Conservation (phyloP, 2,797 vertebrate species). For the Micromesistius poutassou region DNA sequence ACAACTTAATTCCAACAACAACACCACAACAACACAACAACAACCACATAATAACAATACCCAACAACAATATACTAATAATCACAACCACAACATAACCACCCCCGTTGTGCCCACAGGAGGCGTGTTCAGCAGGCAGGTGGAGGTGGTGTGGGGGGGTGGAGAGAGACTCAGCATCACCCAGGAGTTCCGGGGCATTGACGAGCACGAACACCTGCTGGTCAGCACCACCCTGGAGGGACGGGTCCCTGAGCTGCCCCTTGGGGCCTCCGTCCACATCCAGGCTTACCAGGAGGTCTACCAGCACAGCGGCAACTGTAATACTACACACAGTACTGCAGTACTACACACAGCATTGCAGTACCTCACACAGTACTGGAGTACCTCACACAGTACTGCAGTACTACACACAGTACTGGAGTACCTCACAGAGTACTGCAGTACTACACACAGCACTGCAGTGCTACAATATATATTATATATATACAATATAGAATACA, state of each 20-base stretch:
- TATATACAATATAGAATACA: too few species aligned
- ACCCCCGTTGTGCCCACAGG: conserved; percentile 61
- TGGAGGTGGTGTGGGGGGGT: conserved; percentile 83
- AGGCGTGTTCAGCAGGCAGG: conserved; percentile 82
- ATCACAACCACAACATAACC: background rate
- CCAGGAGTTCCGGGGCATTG: conserved; percentile 85
- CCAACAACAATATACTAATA: background rate
- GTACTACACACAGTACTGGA: background rate
- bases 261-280: conserved; percentile 78
- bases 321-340: conserved; percentile 24
- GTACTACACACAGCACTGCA: background rate
- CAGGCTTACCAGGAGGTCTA: conserved; percentile 86
- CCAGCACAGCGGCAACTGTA: conserved; percentile 80
- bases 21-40: background rate
- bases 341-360: background rate
- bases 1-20: too few species aligned
- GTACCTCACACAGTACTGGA: conserved; percentile 57
- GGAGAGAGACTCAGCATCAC: conserved; percentile 81
- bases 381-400: conserved; percentile 24
- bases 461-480: too few species aligned
- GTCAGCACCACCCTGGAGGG: conserved; percentile 87
- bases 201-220: conserved; percentile 89
- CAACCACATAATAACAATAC: background rate
- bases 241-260: conserved; percentile 73
- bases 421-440: background rate